Percentiles rank a stretch among this genome's conserved stretches.
Conservation (phyloP, 30 jellyfish, hydroid and myxozoan genomes). For the Cassiopea xamachana region DNA sequence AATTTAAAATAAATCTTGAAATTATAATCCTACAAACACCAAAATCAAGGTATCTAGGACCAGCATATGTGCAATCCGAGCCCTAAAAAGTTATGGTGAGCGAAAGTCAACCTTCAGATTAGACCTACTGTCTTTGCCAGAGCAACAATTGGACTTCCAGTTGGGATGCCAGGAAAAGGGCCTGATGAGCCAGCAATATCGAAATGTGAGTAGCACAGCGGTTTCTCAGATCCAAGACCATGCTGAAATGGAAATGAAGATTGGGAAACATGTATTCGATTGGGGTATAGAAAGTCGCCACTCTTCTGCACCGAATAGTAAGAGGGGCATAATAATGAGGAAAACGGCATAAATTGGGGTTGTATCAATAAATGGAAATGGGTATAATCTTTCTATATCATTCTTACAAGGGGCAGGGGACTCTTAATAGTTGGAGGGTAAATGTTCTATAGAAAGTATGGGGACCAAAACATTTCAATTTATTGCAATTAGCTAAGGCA, state of each 20-base stretch:
- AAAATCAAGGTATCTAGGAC: not conserved
- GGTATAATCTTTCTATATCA: no score
- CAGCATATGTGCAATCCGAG: not conserved
- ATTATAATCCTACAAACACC: no score
- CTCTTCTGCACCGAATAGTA: no score
- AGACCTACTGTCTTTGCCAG: constrained; percentile 68
- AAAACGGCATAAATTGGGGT: no score
- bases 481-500: no score
- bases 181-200: constrained; percentile 98
- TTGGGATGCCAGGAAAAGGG: constrained; percentile 94
- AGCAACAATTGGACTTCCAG: constrained; percentile 89
- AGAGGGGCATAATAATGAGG: no score
- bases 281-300: not conserved
- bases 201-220: constrained; percentile 78
- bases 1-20: no score
- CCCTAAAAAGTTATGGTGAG: not conserved
- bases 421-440: no score
- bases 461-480: no score
- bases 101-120: not conserved
- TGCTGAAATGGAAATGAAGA: not conserved
- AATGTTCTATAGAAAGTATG: no score
- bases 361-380: no score
- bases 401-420: no score
- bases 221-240: constrained; percentile 3
- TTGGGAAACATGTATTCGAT: not conserved